A percentile compares a stretch with the other conserved stretches of the same genome.
Evolutionary conservation across 37 sponge, comb jelly and placozoan species (phyloP).

Genomic region (Axinella damicornis): DNA sequence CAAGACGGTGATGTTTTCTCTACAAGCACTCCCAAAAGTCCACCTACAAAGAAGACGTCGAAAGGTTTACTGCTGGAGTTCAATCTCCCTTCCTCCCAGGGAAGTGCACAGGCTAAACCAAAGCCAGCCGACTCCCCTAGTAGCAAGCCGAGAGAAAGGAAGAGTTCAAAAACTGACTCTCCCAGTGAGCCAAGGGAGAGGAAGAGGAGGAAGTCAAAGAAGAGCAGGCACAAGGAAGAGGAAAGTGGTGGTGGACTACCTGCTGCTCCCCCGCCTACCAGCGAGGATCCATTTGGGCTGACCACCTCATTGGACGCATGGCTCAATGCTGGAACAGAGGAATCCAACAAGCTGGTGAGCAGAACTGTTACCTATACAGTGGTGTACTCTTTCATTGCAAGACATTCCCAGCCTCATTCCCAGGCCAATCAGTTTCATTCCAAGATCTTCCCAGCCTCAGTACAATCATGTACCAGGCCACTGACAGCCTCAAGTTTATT

Average conservation of each 20-base stretch:
- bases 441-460: too few species aligned
- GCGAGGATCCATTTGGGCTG: conserved; percentile 42
- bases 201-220: conserved; percentile 43
- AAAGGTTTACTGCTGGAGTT: not conserved
- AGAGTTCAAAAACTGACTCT: not conserved
- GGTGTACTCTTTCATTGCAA: too few species aligned
- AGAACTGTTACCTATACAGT: not conserved
- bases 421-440: too few species aligned
- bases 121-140: too few species aligned
- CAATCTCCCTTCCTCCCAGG: not conserved
- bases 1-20: not conserved
- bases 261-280: not conserved
- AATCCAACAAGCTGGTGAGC: too few species aligned
- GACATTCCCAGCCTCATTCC: too few species aligned
- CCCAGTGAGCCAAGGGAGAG: not conserved
- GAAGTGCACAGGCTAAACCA: conserved; percentile 1
- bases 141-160: too few species aligned
- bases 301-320: conserved; percentile 61
- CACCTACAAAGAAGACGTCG: not conserved
- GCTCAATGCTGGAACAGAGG: conserved; percentile 36
- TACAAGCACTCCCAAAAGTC: not conserved
- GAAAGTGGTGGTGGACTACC: not conserved
- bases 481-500: too few species aligned
- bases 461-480: too few species aligned
- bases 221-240: conserved; percentile 8